Conservation (phyloP, 2,797 vertebrate species). For the Propithecus deckenii region DNA sequence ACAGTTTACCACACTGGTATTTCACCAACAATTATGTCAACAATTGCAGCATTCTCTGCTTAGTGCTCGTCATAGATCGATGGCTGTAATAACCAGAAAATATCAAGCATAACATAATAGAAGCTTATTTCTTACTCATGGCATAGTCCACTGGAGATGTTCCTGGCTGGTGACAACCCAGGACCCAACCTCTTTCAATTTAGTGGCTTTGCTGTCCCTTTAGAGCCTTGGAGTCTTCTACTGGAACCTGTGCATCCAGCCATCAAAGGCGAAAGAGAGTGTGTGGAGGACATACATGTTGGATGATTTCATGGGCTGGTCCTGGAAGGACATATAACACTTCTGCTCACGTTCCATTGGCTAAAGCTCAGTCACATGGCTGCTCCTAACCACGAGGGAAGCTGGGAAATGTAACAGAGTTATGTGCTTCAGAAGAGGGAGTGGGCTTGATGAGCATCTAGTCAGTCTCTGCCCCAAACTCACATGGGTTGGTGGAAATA, state of each 20-base stretch:
- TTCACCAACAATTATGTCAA: background rate
- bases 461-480: background rate
- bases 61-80: background rate
- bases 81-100: background rate
- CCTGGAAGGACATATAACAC: background rate
- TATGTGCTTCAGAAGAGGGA: background rate
- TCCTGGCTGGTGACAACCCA: background rate
- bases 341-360: background rate
- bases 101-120: background rate
- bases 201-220: background rate
- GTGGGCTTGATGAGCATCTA: background rate
- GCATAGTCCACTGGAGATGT: background rate
- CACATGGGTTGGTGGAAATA: background rate
- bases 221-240: background rate
- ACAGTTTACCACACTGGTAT: conserved; percentile 7
- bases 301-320: background rate
- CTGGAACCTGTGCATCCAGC: background rate
- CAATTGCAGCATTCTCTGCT: background rate
- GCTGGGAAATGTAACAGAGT: background rate
- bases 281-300: background rate
- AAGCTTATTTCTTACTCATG: conserved; percentile 7
- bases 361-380: background rate
- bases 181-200: background rate
- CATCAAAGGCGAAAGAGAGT: background rate
- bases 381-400: background rate